These are phyloP conservation scores for Oncopodura yosiiana DNA, from an alignment of 1,140 invertebrate genomes.

Conservation along the genomic window DNA sequence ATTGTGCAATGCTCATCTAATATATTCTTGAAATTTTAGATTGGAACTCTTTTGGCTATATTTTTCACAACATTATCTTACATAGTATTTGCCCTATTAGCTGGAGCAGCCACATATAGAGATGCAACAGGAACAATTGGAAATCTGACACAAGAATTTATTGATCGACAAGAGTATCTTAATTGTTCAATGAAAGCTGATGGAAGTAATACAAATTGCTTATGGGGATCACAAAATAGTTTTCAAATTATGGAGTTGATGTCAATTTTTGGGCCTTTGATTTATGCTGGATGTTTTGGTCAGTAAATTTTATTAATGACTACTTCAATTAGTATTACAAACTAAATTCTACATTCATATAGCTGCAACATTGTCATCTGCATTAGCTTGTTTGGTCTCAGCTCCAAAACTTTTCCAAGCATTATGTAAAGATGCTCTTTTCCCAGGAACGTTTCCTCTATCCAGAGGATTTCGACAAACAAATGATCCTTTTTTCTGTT, in stretches of 20 bases:
- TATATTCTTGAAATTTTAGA: slow-evolving; percentile 43
- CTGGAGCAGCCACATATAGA: slow-evolving; percentile 38
- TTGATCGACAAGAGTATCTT: neutral
- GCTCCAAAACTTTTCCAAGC: slow-evolving; percentile 71
- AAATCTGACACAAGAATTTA: slow-evolving; percentile 40
- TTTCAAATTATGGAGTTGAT: slow-evolving; percentile 81
- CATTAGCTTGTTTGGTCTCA: slow-evolving; percentile 50
- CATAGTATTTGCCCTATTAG: slow-evolving; percentile 41
- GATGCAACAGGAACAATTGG: slow-evolving; percentile 43
- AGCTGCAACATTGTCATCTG: slow-evolving; percentile 52
- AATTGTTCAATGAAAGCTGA: neutral
- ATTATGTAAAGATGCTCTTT: slow-evolving; percentile 88
- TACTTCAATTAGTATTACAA: no score
- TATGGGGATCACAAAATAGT: slow-evolving; percentile 69
- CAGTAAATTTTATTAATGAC: no score
- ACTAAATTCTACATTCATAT: no score
- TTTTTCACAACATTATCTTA: slow-evolving; percentile 44
- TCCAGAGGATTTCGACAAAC: slow-evolving; percentile 79
- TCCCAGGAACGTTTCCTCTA: slow-evolving; percentile 84
- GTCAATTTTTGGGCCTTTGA: slow-evolving; percentile 76
- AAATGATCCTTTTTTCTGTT: slow-evolving; percentile 85
- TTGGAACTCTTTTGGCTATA: slow-evolving; percentile 49
- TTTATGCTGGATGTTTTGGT: slow-evolving; percentile 89
- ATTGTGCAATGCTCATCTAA: slow-evolving; percentile 19
- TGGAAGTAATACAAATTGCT: no score